Evolutionary conservation across 2,888 invertebrate species (phyloP).

Genomic region (Punctoribates punctum): DNA sequence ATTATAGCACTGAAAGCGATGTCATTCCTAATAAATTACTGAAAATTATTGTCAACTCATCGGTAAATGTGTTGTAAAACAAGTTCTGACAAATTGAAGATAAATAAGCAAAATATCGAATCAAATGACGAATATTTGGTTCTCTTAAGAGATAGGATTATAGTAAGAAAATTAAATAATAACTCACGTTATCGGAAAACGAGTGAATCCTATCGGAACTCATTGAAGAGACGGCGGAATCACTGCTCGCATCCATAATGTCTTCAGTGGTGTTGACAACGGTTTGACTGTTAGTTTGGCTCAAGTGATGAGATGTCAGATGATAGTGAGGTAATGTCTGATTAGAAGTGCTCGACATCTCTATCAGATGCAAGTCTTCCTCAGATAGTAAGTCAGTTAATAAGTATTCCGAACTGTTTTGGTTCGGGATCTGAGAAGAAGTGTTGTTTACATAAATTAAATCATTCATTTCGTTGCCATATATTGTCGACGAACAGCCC

Average conservation of each 20-base stretch:
- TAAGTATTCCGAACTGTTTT: slow-evolving; percentile 65
- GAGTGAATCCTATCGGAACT: slow-evolving; percentile 78
- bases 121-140: neutral
- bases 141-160: neutral
- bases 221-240: slow-evolving; percentile 89
- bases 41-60: slow-evolving; percentile 26
- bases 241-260: slow-evolving; percentile 73
- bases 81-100: neutral
- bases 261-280: slow-evolving; percentile 56
- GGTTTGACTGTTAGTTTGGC: slow-evolving; percentile 10
- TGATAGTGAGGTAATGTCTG: slow-evolving; percentile 33
- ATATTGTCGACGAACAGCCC: slow-evolving; percentile 5
- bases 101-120: neutral
- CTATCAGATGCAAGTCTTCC: slow-evolving; percentile 80
- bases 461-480: slow-evolving; percentile 44
- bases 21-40: neutral
- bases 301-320: slow-evolving; percentile 15
- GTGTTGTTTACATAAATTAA: slow-evolving; percentile 46
- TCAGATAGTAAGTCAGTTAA: slow-evolving; percentile 82
- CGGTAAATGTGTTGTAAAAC: neutral
- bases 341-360: slow-evolving; percentile 55
- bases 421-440: slow-evolving; percentile 35
- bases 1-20: neutral
- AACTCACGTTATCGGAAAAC: slow-evolving; percentile 63
- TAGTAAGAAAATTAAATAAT: neutral